Conservation (phyloP, 2,113 vertebrate species). For the Hippocampus barbouri region DNA sequence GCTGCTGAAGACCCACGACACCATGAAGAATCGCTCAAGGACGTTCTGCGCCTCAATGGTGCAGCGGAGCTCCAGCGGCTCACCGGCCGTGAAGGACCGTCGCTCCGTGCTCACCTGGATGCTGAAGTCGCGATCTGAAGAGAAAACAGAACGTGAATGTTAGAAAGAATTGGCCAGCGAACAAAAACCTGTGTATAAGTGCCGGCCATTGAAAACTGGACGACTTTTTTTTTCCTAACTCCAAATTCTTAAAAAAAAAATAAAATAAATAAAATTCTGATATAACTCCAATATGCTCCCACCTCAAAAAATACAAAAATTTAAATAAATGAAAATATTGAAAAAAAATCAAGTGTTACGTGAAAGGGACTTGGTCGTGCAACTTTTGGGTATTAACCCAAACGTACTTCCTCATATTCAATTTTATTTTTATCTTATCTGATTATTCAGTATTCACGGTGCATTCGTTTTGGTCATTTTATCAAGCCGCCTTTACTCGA, state of each 20-base stretch:
- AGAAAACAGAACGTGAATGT: neutral
- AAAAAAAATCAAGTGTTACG: no score
- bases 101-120: slow-evolving; percentile 92
- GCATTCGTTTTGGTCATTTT: neutral
- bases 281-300: no score
- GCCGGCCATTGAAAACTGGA: no score
- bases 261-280: no score
- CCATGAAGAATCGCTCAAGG: slow-evolving; percentile 91
- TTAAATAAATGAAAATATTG: no score
- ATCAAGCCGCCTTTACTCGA: neutral
- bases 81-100: slow-evolving; percentile 86
- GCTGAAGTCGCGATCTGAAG: slow-evolving; percentile 88
- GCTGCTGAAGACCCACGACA: slow-evolving; percentile 99
- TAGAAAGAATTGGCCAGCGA: neutral
- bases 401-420: neutral
- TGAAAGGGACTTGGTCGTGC: neutral
- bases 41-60: slow-evolving; percentile 90
- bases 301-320: no score
- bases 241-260: no score
- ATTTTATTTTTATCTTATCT: neutral
- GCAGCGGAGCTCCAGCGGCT: slow-evolving; percentile 89
- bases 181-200: no score
- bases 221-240: no score
- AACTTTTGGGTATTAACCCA: neutral
- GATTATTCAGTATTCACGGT: no score